Evolutionary conservation across 2,888 invertebrate genomes (phyloP).

Genomic region (Arenicola marina): DNA sequence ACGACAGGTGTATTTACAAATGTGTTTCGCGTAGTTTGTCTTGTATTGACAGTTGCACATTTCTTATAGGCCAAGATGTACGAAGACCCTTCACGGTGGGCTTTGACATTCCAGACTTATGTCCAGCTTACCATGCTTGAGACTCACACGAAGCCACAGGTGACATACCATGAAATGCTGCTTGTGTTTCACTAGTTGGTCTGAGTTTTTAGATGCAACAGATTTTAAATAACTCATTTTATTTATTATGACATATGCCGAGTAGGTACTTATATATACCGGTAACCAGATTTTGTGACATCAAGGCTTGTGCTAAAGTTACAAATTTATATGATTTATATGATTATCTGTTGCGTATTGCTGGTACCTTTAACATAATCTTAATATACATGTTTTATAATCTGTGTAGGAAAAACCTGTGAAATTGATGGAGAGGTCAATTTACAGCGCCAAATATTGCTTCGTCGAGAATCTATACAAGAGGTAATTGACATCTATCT

Average conservation of each 20-base stretch:
- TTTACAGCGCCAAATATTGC: conserved; percentile 82
- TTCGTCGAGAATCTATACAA: conserved; percentile 77
- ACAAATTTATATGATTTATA: neutral
- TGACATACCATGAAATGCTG: no score
- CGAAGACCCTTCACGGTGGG: conserved; percentile 79
- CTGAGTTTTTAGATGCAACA: no score
- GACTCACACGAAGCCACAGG: conserved; percentile 67
- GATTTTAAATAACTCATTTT: no score
- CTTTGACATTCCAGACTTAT: conserved; percentile 86
- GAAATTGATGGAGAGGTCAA: conserved; percentile 87
- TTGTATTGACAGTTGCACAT: neutral
- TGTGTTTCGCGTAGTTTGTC: no score
- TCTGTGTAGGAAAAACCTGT: conserved; percentile 64
- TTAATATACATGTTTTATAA: neutral
- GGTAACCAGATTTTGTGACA: no score
- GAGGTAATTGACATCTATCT: conserved; percentile 51
- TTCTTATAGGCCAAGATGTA: conserved; percentile 70
- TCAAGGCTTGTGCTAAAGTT: no score
- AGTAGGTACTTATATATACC: no score
- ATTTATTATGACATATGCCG: no score
- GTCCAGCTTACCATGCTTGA: conserved; percentile 87
- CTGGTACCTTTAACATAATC: neutral
- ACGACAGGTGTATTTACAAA: no score
- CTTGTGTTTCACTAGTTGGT: no score
- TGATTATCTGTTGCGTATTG: neutral